Percentiles rank a stretch among this genome's conserved stretches.
Evolutionary conservation across 2,888 invertebrate species (phyloP).

Genomic region (Drosophila falleni): DNA sequence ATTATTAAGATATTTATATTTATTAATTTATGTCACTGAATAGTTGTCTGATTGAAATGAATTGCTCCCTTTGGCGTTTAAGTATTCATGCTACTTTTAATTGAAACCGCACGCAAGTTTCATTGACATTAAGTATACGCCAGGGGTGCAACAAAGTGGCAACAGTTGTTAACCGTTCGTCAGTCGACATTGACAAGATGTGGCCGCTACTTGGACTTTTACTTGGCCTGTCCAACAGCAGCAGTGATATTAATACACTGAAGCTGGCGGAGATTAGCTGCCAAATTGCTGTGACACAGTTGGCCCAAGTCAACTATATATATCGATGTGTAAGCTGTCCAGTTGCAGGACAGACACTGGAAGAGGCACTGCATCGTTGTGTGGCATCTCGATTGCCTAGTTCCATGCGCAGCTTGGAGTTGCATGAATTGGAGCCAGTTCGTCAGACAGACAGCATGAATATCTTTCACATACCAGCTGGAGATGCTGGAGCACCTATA

Average conservation of each 20-base stretch:
- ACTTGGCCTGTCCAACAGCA: conserved; percentile 11
- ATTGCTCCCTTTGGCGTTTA: conserved; percentile 1
- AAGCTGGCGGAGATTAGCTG: conserved; percentile 48
- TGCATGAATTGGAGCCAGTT: conserved; percentile 55
- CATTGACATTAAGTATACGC: conserved; percentile 14
- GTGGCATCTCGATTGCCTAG: conserved; percentile 41
- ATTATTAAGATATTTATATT: background rate
- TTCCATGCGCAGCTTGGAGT: conserved; percentile 56
- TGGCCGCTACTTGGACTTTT: conserved; percentile 42
- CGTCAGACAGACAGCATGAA: conserved; percentile 67
- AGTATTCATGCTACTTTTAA: conserved; percentile 12
- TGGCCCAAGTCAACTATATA: conserved; percentile 58
- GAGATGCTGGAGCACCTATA: conserved; percentile 36
- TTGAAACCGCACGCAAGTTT: conserved; percentile 18
- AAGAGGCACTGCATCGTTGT: conserved; percentile 49
- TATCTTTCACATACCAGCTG: conserved; percentile 64
- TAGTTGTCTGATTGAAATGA: conserved; percentile 1
- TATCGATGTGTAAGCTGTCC: conserved; percentile 66
- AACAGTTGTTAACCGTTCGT: background rate
- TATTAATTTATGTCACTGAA: background rate
- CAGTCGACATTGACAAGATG: conserved; percentile 19
- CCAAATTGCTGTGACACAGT: conserved; percentile 41
- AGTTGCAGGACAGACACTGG: conserved; percentile 23
- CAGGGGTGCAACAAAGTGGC: background rate
- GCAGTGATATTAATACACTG: background rate